phyloP scores from a whole-genome alignment of 1,140 invertebrate species.

The Orchesella cincta region DNA sequence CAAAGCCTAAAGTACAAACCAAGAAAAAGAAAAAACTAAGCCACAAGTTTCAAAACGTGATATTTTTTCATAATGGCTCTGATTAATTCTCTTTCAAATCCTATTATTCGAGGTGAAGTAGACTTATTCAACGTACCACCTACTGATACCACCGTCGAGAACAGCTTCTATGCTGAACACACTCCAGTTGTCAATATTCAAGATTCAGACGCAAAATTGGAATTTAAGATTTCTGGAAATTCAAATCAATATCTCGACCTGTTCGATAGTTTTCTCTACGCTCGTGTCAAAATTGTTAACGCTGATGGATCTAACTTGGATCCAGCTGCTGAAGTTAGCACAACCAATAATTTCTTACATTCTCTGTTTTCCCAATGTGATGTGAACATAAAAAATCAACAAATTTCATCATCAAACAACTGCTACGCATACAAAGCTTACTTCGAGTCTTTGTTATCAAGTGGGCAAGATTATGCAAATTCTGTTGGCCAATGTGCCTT shows the following conservation, averaged over 20 bases:
- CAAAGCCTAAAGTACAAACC: too few relatives aligned
- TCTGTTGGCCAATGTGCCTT: slow-evolving; percentile 55
- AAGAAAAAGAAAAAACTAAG: too few relatives aligned
- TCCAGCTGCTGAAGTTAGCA: slow-evolving; percentile 25
- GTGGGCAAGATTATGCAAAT: slow-evolving; percentile 54
- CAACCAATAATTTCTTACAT: slow-evolving; percentile 55
- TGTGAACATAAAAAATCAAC: slow-evolving; percentile 58
- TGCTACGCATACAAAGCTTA: slow-evolving; percentile 59
- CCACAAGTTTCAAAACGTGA: slow-evolving; percentile 37
- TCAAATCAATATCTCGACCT: slow-evolving; percentile 33
- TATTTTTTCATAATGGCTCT: slow-evolving; percentile 31
- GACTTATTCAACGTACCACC: slow-evolving; percentile 32
- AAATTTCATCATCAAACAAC: slow-evolving; percentile 56
- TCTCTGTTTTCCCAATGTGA: slow-evolving; percentile 57
- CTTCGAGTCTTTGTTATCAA: slow-evolving; percentile 57
- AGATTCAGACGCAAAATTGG: slow-evolving; percentile 33
- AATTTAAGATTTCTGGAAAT: slow-evolving; percentile 40
- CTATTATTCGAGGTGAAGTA: slow-evolving; percentile 21
- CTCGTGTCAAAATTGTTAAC: slow-evolving; percentile 25
- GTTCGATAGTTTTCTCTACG: slow-evolving; percentile 28
- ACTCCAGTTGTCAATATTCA: slow-evolving; percentile 29
- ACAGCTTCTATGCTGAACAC: slow-evolving; percentile 25
- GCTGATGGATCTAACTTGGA: slow-evolving; percentile 15
- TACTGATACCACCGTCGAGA: slow-evolving; percentile 33
- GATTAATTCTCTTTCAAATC: slow-evolving; percentile 18